Evolutionary conservation across 2,113 vertebrate genomes (phyloP).

Genomic region (Setophaga kirtlandii): DNA sequence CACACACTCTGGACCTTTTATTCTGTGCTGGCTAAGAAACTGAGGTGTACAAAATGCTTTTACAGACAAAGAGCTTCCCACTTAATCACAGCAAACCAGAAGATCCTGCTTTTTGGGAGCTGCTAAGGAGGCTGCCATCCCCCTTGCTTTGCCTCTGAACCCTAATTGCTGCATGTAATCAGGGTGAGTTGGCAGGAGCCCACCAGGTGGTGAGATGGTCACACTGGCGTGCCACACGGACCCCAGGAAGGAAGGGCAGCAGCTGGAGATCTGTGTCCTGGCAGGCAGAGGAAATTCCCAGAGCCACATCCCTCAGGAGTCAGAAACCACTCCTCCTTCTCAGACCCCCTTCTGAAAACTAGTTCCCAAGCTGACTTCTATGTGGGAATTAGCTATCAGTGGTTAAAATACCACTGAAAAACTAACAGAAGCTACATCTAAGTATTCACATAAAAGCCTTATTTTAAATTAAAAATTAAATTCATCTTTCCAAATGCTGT

Average conservation of each 20-base stretch:
- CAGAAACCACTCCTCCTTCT: not conserved
- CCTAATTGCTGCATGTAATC: not conserved
- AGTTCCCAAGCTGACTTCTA: not conserved
- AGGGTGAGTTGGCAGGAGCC: not conserved
- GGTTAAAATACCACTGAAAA: slow-evolving; percentile 9
- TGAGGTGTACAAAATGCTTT: not conserved
- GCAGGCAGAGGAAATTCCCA: not conserved
- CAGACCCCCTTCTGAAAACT: not conserved
- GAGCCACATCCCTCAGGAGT: not conserved
- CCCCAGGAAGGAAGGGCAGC: not conserved
- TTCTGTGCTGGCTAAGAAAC: not conserved
- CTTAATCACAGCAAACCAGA: not conserved
- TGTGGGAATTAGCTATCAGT: not conserved
- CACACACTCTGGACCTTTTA: not conserved
- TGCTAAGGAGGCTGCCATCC: not conserved
- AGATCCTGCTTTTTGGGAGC: not conserved
- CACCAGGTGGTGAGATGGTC: too few relatives aligned
- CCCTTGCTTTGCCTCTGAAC: not conserved
- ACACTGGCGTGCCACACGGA: rapidly evolving
- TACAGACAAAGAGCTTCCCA: not conserved
- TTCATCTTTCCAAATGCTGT: slow-evolving; percentile 5
- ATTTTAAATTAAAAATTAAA: not conserved
- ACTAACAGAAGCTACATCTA: not conserved
- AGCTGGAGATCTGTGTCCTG: rapidly evolving
- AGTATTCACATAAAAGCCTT: not conserved